Evolutionary conservation across 2,797 vertebrate species (phyloP).

Genomic region (Paedocypris micromegethes): DNA sequence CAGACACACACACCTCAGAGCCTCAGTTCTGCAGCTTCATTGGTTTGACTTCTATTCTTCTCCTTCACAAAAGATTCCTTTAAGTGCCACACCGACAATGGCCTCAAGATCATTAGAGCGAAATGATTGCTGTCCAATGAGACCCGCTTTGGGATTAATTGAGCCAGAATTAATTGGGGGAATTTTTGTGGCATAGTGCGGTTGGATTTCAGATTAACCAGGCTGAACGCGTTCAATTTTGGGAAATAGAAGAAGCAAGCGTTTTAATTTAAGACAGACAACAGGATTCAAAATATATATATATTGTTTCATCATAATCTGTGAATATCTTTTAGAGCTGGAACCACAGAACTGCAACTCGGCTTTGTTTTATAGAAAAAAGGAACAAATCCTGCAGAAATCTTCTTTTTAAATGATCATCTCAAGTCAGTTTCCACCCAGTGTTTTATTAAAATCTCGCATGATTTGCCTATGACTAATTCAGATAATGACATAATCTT

Average conservation of each 20-base stretch:
- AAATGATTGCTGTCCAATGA: conserved; percentile 70
- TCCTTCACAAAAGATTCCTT: conserved; percentile 73
- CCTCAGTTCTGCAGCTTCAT: conserved; percentile 66
- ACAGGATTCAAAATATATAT: too few relatives aligned
- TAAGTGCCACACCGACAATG: conserved; percentile 72
- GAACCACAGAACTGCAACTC: too few relatives aligned
- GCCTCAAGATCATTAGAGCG: conserved; percentile 73
- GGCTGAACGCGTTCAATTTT: neutral
- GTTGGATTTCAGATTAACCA: conserved; percentile 28
- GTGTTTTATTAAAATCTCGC: conserved; percentile 19
- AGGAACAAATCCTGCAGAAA: conserved; percentile 32
- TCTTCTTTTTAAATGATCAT: conserved; percentile 13
- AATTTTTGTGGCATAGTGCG: conserved; percentile 22
- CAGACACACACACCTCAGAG: conserved; percentile 54
- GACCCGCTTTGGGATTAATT: conserved; percentile 67
- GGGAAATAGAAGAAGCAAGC: too few relatives aligned
- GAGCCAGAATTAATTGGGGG: conserved; percentile 67
- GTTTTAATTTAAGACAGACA: neutral
- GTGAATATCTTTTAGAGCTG: too few relatives aligned
- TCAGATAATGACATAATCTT: conserved; percentile 18
- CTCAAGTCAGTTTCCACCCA: conserved; percentile 23
- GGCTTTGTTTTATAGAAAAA: conserved; percentile 33
- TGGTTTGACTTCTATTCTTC: conserved; percentile 69
- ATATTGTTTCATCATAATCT: too few relatives aligned
- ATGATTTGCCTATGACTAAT: conserved; percentile 20